Evolutionary conservation across 2,797 vertebrate genomes (phyloP).

Genomic region (Nannoperca australis): DNA sequence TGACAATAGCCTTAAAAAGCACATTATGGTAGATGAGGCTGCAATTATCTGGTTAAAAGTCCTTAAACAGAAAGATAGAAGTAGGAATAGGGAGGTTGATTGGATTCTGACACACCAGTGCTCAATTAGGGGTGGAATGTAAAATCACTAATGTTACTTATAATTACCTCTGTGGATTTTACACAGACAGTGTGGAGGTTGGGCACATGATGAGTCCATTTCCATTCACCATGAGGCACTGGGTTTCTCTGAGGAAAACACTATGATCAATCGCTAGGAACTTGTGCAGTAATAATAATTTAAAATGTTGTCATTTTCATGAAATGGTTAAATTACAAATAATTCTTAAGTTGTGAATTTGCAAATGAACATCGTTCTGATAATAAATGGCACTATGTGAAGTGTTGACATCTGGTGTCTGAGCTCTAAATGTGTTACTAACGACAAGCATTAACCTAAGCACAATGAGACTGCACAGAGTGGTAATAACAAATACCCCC

Average conservation of each 20-base stretch:
- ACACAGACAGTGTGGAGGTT: conserved; percentile 16
- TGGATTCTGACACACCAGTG: conserved; percentile 62
- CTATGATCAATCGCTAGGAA: background rate
- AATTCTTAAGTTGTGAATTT: background rate
- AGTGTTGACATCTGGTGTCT: background rate
- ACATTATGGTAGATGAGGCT: conserved; percentile 53
- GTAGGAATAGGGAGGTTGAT: conserved; percentile 61
- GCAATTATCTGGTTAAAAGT: conserved; percentile 69
- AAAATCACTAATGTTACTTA: conserved; percentile 55
- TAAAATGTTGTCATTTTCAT: background rate
- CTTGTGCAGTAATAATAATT: background rate
- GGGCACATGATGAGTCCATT: background rate
- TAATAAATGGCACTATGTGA: background rate
- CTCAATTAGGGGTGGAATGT: conserved; percentile 42
- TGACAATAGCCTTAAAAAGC: conserved; percentile 63
- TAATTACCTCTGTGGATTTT: conserved; percentile 41
- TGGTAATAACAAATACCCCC: conserved; percentile 1
- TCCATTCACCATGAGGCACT: conserved; percentile 11
- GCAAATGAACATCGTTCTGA: background rate
- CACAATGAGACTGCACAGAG: background rate
- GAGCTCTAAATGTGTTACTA: background rate
- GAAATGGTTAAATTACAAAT: background rate
- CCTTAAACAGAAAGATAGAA: conserved; percentile 53
- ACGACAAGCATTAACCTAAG: background rate
- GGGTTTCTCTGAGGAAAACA: background rate